A percentile compares a stretch with the other conserved stretches of the same genome.
phyloP scores from a whole-genome alignment of 1,140 invertebrate species.

The Anastatus disparis region DNA sequence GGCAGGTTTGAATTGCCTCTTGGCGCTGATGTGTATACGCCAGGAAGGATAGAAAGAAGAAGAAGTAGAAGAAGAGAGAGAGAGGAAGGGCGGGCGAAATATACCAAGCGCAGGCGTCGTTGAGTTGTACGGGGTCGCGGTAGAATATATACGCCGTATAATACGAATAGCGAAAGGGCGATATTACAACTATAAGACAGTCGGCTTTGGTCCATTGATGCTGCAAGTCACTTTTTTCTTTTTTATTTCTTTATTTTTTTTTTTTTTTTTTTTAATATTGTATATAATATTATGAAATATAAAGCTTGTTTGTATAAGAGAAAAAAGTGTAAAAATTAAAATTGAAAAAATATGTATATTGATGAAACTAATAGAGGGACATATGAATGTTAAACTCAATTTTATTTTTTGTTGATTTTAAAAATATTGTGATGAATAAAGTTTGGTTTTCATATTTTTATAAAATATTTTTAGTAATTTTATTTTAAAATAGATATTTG shows the following conservation, averaged over 20 bases:
- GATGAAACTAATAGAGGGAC: too few species aligned
- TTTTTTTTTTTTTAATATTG: too few species aligned
- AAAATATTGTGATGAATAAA: too few species aligned
- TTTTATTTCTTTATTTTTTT: background rate
- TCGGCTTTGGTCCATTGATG: constrained; percentile 61
- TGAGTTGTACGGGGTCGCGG: constrained; percentile 44
- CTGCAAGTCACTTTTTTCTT: constrained; percentile 40
- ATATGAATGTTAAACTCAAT: too few species aligned
- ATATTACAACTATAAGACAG: constrained; percentile 44
- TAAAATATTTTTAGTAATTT: too few species aligned
- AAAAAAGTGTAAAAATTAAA: too few species aligned
- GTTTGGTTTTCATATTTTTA: too few species aligned
- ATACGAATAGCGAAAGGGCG: too few species aligned
- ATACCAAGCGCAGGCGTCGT: constrained; percentile 57
- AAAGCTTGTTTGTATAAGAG: too few species aligned
- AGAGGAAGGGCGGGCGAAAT: constrained; percentile 30
- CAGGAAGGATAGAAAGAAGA: constrained; percentile 19
- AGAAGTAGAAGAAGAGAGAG: constrained; percentile 24
- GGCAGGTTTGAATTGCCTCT: constrained; percentile 28
- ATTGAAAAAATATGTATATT: background rate
- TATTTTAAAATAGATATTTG: too few species aligned
- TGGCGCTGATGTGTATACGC: constrained; percentile 3
- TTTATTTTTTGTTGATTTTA: too few species aligned
- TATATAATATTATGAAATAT: too few species aligned
- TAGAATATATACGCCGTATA: constrained; percentile 43